Percentiles rank a stretch among this genome's conserved stretches.
Evolutionary conservation across 2,888 invertebrate species (phyloP).

Genomic region (Nymphalis c-album): DNA sequence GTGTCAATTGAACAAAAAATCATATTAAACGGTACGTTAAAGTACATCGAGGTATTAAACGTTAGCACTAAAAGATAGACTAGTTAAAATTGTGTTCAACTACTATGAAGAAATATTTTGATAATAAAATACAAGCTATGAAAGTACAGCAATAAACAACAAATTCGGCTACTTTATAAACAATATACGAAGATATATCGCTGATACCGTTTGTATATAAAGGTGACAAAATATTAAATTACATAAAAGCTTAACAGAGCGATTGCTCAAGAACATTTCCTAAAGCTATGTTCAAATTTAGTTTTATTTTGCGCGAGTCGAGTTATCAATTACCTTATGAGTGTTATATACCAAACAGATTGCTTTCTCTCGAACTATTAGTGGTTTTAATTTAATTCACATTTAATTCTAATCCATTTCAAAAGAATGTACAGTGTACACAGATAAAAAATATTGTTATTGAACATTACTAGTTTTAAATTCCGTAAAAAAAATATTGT

Average conservation of each 20-base stretch:
- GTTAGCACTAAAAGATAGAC: constrained; percentile 65
- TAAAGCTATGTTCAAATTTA: constrained; percentile 17
- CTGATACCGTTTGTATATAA: constrained; percentile 18
- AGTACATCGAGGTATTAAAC: constrained; percentile 60
- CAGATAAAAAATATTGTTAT: no score
- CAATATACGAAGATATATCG: not conserved
- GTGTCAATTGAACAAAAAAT: not conserved
- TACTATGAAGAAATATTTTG: constrained; percentile 39
- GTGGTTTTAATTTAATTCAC: no score
- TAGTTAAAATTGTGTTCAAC: constrained; percentile 69
- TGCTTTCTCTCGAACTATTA: not conserved
- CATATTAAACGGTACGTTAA: constrained; percentile 2
- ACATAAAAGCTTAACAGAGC: constrained; percentile 25
- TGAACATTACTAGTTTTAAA: no score
- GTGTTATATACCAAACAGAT: not conserved
- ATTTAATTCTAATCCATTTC: no score
- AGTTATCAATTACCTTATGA: not conserved
- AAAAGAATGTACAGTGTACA: no score
- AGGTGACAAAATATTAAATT: constrained; percentile 20
- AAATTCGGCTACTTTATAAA: constrained; percentile 47
- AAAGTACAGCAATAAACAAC: constrained; percentile 58
- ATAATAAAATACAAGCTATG: constrained; percentile 33
- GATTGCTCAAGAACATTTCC: constrained; percentile 30
- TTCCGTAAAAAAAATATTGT: no score
- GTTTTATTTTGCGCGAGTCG: not conserved